These are phyloP conservation scores for Enteromius argenteus DNA, from an alignment of 2,797 vertebrate species.

Conservation along the genomic window DNA sequence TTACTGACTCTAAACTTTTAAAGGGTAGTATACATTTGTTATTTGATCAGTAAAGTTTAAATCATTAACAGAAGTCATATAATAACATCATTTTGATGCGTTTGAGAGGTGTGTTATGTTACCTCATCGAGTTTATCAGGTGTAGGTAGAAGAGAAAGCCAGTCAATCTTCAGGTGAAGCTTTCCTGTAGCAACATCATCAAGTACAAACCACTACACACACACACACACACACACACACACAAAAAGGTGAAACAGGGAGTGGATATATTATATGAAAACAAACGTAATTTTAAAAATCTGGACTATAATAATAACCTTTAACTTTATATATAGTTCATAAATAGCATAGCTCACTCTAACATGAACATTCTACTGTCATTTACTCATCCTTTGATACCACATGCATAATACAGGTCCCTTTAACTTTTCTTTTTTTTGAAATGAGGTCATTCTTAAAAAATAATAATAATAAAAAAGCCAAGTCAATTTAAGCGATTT, in stretches of 20 bases:
- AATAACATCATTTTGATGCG: neutral
- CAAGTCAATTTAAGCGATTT: neutral
- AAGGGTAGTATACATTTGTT: neutral
- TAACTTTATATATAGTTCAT: neutral
- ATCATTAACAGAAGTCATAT: neutral
- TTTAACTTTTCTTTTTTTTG: neutral
- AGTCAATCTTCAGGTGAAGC: conserved; percentile 92
- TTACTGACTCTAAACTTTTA: neutral
- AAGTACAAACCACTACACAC: conserved; percentile 88
- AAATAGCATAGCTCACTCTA: neutral
- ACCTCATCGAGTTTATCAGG: conserved; percentile 90
- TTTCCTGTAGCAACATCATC: conserved; percentile 88
- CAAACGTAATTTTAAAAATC: neutral
- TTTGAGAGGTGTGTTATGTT: conserved; percentile 6
- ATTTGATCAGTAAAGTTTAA: neutral
- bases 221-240: neutral
- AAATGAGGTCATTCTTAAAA: neutral
- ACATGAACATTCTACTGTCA: neutral
- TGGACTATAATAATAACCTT: neutral
- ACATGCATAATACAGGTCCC: neutral
- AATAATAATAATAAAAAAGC: neutral
- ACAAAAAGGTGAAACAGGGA: neutral
- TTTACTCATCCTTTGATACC: conserved; percentile 3
- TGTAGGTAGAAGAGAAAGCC: conserved; percentile 84
- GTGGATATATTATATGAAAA: neutral